These are phyloP conservation scores for Chaetops frenatus DNA, from an alignment of 2,113 vertebrate genomes.

Conservation along the genomic window DNA sequence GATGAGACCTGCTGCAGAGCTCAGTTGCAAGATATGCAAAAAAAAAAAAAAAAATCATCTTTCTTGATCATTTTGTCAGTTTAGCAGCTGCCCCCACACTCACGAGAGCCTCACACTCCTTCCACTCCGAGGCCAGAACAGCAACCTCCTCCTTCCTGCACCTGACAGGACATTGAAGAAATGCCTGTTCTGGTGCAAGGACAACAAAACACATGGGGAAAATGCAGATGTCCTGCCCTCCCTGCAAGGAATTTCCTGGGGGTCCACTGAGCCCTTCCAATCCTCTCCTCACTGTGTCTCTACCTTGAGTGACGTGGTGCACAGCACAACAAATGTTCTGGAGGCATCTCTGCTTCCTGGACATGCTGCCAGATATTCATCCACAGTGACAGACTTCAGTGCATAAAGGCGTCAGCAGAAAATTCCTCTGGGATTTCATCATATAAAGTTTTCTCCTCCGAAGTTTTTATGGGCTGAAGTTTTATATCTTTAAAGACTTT, in stretches of 20 bases:
- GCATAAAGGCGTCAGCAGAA: neutral
- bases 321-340: neutral
- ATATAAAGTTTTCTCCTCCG: conserved; percentile 24
- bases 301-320: neutral
- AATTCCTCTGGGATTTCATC: conserved; percentile 1
- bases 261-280: neutral
- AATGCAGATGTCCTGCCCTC: neutral
- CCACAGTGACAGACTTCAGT: neutral
- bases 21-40: neutral
- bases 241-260: neutral
- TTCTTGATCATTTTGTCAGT: neutral
- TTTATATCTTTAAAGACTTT: conserved; percentile 38
- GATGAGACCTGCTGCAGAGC: neutral
- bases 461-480: conserved; percentile 42
- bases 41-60: neutral
- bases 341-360: neutral
- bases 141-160: neutral
- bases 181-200: neutral
- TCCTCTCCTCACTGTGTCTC: neutral
- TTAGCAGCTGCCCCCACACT: neutral
- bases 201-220: neutral
- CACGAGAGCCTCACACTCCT: neutral
- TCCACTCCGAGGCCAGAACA: neutral
- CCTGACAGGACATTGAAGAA: neutral
- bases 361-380: neutral